These are phyloP conservation scores for Oreochromis spilurus DNA, from an alignment of 2,113 vertebrate species.

Conservation along the genomic window DNA sequence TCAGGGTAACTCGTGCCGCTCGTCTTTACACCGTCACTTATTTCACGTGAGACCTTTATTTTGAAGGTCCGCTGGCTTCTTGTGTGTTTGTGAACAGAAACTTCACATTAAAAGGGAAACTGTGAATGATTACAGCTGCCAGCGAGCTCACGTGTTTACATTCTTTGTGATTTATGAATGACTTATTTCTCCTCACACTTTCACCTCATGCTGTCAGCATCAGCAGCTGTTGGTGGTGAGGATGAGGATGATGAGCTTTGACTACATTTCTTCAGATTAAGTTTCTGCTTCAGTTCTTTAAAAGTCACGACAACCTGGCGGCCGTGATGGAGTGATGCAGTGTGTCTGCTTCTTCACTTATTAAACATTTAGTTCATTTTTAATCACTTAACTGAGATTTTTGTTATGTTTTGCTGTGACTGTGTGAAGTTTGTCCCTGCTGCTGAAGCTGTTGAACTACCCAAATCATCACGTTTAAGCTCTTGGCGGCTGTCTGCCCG, in stretches of 20 bases:
- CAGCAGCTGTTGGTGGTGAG: no score
- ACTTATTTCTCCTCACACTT: not conserved
- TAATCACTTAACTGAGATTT: rapidly evolving
- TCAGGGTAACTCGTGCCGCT: slow-evolving; percentile 41
- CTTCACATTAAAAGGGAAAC: not conserved
- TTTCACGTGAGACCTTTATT: not conserved
- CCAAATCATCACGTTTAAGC: rapidly evolving
- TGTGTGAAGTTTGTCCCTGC: not conserved
- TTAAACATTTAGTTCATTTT: not conserved
- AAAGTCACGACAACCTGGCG: not conserved
- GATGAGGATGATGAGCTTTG: not conserved
- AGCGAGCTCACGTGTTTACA: not conserved
- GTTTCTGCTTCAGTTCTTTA: not conserved
- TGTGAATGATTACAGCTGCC: not conserved
- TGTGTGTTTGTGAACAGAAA: not conserved
- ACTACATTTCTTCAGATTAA: not conserved
- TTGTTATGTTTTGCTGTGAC: not conserved
- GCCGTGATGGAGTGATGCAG: not conserved
- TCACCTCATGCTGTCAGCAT: not conserved
- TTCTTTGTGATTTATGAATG: no score
- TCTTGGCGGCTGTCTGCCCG: not conserved
- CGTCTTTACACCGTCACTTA: not conserved
- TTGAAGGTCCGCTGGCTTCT: not conserved
- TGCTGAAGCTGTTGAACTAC: not conserved
- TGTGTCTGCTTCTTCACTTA: not conserved